Conservation (phyloP, 2,113 vertebrate genomes). For the Eurypyga helias region DNA sequence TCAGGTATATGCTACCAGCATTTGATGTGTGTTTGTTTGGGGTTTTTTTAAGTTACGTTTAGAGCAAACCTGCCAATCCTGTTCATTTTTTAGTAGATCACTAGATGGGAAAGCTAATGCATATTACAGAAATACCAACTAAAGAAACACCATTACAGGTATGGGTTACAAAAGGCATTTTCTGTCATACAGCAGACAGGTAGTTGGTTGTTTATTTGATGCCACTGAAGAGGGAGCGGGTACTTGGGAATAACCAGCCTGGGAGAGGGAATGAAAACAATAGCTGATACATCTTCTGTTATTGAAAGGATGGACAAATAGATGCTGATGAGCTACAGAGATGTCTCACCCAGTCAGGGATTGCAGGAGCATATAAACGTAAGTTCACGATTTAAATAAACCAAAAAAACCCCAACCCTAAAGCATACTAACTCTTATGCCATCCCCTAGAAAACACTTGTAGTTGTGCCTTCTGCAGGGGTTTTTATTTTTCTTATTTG, state of each 20-base stretch:
- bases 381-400: constrained; percentile 67
- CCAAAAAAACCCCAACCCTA: neutral
- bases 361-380: constrained; percentile 90
- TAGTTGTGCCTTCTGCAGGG: neutral
- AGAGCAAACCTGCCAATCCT: neutral
- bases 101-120: neutral
- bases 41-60: neutral
- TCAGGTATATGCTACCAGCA: neutral
- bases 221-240: neutral
- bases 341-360: constrained; percentile 89
- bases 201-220: neutral
- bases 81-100: neutral
- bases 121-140: neutral
- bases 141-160: neutral
- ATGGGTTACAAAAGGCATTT: neutral
- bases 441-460: neutral
- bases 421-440: neutral
- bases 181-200: neutral
- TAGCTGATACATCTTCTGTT: constrained; percentile 43
- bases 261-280: neutral
- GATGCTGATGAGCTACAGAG: constrained; percentile 91
- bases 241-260: neutral
- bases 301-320: constrained; percentile 89
- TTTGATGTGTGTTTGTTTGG: neutral
- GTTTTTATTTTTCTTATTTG: neutral